Percentiles rank a stretch among this genome's conserved stretches.
Conservation (phyloP, 2,888 invertebrate genomes). For the Nasonovia ribisnigri region DNA sequence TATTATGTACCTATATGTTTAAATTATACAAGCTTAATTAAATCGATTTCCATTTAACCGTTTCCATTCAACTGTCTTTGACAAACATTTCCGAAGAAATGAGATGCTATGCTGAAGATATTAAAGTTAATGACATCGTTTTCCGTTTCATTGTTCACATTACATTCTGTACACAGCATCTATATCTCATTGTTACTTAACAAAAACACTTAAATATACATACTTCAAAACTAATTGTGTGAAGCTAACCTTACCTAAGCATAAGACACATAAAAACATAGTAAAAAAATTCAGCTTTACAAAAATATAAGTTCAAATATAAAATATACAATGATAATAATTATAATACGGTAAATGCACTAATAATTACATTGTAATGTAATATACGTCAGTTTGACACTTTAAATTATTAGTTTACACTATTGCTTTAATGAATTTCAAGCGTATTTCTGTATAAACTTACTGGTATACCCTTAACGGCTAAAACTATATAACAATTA, state of each 20-base stretch:
- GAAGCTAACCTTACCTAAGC: neutral
- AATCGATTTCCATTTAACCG: constrained; percentile 17
- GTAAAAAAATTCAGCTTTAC: no score
- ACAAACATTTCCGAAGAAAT: constrained; percentile 48
- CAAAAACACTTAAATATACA: constrained; percentile 9
- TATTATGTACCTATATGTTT: neutral
- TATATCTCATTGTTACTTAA: constrained; percentile 12
- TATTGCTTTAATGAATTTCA: constrained; percentile 17
- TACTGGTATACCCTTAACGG: neutral
- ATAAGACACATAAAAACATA: neutral
- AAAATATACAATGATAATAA: neutral
- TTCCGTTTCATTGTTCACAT: constrained; percentile 40
- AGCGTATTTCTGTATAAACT: neutral
- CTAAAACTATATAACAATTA: neutral
- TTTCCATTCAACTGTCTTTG: constrained; percentile 19
- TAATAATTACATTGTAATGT: neutral
- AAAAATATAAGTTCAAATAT: neutral
- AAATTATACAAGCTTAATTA: constrained; percentile 36
- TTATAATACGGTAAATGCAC: neutral
- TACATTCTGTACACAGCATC: neutral
- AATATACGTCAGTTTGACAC: neutral
- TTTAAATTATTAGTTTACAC: neutral
- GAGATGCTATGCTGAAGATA: neutral
- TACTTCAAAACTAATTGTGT: neutral
- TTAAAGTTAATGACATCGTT: constrained; percentile 48